Conservation (phyloP, 2,797 vertebrate species). For the Coregonus ussuriensis region DNA sequence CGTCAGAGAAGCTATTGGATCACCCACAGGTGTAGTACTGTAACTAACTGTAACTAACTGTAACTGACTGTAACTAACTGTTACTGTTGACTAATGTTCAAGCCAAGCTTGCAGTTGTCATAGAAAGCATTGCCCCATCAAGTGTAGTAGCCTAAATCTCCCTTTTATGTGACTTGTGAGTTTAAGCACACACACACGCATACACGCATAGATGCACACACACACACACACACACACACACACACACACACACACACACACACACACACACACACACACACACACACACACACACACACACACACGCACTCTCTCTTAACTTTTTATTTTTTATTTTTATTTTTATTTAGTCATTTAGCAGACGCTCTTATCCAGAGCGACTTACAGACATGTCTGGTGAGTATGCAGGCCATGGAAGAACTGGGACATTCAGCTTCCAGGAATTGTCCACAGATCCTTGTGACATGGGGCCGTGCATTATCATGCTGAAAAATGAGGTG, state of each 20-base stretch:
- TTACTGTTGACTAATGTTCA: neutral
- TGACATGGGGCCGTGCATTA: no score
- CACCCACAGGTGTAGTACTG: conserved; percentile 4
- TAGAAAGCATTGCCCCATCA: neutral
- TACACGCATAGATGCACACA: neutral
- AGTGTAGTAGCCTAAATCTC: neutral
- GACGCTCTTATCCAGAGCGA: no score
- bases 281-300: neutral
- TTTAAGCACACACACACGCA: neutral
- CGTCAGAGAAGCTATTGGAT: conserved; percentile 23
- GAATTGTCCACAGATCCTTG: no score
- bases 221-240: neutral
- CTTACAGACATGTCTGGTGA: no score
- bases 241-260: neutral
- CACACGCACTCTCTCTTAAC: neutral
- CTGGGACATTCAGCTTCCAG: no score
- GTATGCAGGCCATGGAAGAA: no score
- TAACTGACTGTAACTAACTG: neutral
- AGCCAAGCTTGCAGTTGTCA: neutral
- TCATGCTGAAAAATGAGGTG: no score
- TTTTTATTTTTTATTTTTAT: no score
- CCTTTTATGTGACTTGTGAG: neutral
- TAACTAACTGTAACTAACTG: neutral
- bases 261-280: neutral
- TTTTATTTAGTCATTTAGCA: no score